Evolutionary conservation across 2,888 invertebrate species (phyloP), one percentile per base, ranked within the genome.

Genomic region (Stenodema calcarata): DNA sequence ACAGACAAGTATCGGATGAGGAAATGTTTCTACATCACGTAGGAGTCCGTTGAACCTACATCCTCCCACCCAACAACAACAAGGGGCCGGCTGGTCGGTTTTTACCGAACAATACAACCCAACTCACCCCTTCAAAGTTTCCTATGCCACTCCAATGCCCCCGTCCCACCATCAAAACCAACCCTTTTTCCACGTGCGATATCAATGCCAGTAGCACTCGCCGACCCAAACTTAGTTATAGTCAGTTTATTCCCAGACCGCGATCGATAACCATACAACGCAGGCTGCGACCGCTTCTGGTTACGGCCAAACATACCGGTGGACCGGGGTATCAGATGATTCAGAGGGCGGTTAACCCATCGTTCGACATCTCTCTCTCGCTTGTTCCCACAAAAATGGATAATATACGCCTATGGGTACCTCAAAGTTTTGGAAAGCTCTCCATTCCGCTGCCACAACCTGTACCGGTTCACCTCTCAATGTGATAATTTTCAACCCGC

Each of bases 191-290:
- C 62, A 69, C 62, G 54, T 54, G 62, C 62, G 62, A 82, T 82
- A 82, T 82, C 69, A 62, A 69, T 80, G 80, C 80, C 80, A 50
- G 47, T 3, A 35, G 80, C 80, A 50, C 41, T 30, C 80, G 35
- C 69, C 35, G 30, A 62, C 62, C 69, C 82, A 82, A 82, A 82
- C 82, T 62, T 82, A 82, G 82, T 82, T 82, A 82, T 82, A 82
- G 69, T 69, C 82, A 18, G 82, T 82, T 82, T 82, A 82, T 82
- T 69, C 69, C 82, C 62, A 35, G 69, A 82, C 82, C 82, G 69
- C 82, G 82, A 69, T 82, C 82, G 82, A 82, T 82, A 82, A 82
- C 82, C 82, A 42, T 82, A 82, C 82, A 35, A 82, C 82, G 82
- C 69, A 54, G 69, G 82, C 69, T 82, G 82, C 62, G 82, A 78